phyloP scores from a whole-genome alignment of 2,888 invertebrate genomes.

The Leptothorax acervorum region DNA sequence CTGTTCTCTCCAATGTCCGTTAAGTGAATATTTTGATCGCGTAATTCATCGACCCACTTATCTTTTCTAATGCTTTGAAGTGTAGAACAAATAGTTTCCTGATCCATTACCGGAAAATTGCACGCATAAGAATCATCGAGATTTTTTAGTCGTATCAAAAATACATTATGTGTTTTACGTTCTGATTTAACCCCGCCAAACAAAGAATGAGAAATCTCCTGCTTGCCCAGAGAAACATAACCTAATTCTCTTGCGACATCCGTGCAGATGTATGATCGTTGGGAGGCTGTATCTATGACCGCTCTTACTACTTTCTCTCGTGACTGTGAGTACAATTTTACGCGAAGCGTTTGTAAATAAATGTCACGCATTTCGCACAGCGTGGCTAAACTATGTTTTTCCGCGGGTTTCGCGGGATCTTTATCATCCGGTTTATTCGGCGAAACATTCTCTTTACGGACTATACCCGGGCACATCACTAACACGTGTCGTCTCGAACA shows the following conservation, averaged over 20 bases:
- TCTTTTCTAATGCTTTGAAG: background rate
- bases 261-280: slow-evolving; percentile 34
- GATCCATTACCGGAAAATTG: slow-evolving; percentile 20
- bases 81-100: slow-evolving; percentile 13
- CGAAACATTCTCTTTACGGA: no score
- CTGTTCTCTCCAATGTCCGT: background rate
- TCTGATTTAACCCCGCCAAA: slow-evolving; percentile 28
- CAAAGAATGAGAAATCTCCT: background rate
- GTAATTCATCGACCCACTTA: slow-evolving; percentile 14
- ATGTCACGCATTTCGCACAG: slow-evolving; percentile 22
- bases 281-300: slow-evolving; percentile 46
- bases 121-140: slow-evolving; percentile 19
- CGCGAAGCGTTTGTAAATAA: slow-evolving; percentile 35
- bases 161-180: background rate
- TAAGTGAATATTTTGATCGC: background rate
- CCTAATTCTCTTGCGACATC: slow-evolving; percentile 14
- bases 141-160: background rate
- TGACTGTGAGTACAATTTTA: slow-evolving; percentile 1
- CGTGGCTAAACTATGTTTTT: no score
- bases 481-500: background rate
- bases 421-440: no score
- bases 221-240: background rate
- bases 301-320: slow-evolving; percentile 28
- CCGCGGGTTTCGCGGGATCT: no score
- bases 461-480: no score